Base-by-base conservation (phyloP, 2,888 invertebrate genomes). In the Steinernema hermaphroditum region DNA sequence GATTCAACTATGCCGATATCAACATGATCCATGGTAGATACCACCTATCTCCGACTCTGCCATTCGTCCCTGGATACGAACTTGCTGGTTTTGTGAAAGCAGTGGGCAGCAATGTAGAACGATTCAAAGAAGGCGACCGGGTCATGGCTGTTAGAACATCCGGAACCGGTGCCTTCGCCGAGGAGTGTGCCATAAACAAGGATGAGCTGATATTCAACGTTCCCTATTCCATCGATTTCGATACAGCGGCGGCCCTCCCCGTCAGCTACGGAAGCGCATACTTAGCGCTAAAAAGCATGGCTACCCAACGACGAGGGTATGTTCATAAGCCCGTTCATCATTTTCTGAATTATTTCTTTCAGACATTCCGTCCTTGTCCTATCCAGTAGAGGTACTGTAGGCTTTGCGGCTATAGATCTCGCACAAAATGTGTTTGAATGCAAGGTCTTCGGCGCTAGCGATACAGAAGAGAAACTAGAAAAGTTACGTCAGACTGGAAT, bases 361-460 rank as follows among this genome's bases (percentile, higher is more conserved):
- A 88, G 90, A 62, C 90, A 91, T 75, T 89, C 89, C 68, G 89
- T 92, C n/a, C 85, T 92, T 14, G 89, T 92, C 44, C 90, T 91
- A 54, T 91, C 91, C 43, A 91, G 91, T 9, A 88, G 91, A 69
- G 91, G 91, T 24, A 91, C 91, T 12, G 87, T 90, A 57, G 89
- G 89, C 19, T 86, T 91, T 57, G 92, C 92, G 72, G 91, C 91
- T 50, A 90, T 91, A 24, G 92, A 92, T 87, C 88, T 92, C 57
- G 91, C 91, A 50, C 90, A 91, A 14, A 91, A 91, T 87, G 89
- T 91, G 68, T 92, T 90, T 82, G 90, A 90, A 85, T 90, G 91
- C 34, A 90, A 91, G 88, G 91, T 92, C 2, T 91, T 92, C 79
- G 91, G 90, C n/a, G 90, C 91, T n/a, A 91, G 91, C 75, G 90